Evolutionary conservation across 1,140 invertebrate genomes (phyloP).

Genomic region (Pseudobourletiella spinata): DNA sequence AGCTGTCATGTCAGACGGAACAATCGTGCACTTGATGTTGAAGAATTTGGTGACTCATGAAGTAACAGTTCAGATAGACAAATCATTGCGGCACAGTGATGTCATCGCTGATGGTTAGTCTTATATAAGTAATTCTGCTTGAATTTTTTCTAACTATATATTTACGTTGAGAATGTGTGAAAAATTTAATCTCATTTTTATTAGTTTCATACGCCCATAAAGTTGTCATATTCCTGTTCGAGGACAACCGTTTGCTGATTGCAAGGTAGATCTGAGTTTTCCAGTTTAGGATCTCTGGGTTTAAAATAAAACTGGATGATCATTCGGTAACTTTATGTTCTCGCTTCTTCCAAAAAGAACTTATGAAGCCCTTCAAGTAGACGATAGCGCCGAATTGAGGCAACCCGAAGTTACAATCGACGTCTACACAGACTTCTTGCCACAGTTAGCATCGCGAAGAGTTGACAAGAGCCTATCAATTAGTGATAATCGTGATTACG

Average conservation of each 20-base stretch:
- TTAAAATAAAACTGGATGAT: neutral
- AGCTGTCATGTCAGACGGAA: slow-evolving; percentile 21
- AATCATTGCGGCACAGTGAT: slow-evolving; percentile 16
- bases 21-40: slow-evolving; percentile 24
- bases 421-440: slow-evolving; percentile 18
- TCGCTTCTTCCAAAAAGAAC: slow-evolving; percentile 1
- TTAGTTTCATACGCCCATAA: slow-evolving; percentile 21
- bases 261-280: slow-evolving; percentile 15
- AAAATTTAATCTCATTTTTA: neutral
- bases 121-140: neutral
- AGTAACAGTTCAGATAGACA: slow-evolving; percentile 14
- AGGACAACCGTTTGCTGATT: slow-evolving; percentile 20
- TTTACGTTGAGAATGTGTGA: neutral
- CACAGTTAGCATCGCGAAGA: slow-evolving; percentile 9
- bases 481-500: slow-evolving; percentile 10
- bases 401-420: slow-evolving; percentile 23
- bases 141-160: neutral
- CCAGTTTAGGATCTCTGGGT: neutral
- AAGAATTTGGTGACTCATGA: slow-evolving; percentile 27
- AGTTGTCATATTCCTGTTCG: slow-evolving; percentile 26
- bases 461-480: slow-evolving; percentile 22
- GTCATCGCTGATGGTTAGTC: slow-evolving; percentile 5
- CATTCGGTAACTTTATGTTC: neutral
- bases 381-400: slow-evolving; percentile 12
- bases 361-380: too few species aligned